These are phyloP conservation scores for Papilio aristodemus DNA, from an alignment of 1,140 invertebrate genomes.

Conservation along the genomic window DNA sequence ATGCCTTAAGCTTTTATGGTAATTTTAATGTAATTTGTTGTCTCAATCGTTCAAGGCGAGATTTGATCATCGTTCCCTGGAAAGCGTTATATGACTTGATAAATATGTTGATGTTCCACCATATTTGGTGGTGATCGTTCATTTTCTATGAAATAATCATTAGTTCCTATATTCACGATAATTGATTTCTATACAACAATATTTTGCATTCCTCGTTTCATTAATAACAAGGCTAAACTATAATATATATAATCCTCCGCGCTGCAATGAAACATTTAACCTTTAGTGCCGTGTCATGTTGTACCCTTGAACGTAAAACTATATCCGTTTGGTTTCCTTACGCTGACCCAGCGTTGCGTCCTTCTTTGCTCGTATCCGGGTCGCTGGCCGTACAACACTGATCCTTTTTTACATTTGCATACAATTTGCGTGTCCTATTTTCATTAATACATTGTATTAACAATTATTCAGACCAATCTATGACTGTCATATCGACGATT, in stretches of 20 bases:
- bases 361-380: conserved; percentile 28
- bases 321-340: conserved; percentile 31
- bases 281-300: conserved; percentile 11
- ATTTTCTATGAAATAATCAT: conserved; percentile 13
- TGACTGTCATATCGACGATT: conserved; percentile 34
- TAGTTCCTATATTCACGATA: conserved; percentile 2
- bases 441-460: background rate
- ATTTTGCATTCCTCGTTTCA: conserved; percentile 6
- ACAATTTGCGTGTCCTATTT: background rate
- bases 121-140: conserved; percentile 23
- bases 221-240: conserved; percentile 2
- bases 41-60: conserved; percentile 30
- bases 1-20: conserved; percentile 41
- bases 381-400: conserved; percentile 18
- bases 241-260: conserved; percentile 15
- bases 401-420: conserved; percentile 21
- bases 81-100: conserved; percentile 41
- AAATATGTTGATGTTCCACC: conserved; percentile 30
- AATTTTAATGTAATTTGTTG: conserved; percentile 41
- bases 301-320: conserved; percentile 33
- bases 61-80: conserved; percentile 43
- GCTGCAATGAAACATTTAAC: conserved; percentile 9
- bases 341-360: conserved; percentile 4
- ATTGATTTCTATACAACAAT: background rate
- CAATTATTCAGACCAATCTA: conserved; percentile 19